Percentiles rank a stretch among this genome's conserved stretches.
Conservation (phyloP, 2,888 invertebrate species). For the Euclidia mi region DNA sequence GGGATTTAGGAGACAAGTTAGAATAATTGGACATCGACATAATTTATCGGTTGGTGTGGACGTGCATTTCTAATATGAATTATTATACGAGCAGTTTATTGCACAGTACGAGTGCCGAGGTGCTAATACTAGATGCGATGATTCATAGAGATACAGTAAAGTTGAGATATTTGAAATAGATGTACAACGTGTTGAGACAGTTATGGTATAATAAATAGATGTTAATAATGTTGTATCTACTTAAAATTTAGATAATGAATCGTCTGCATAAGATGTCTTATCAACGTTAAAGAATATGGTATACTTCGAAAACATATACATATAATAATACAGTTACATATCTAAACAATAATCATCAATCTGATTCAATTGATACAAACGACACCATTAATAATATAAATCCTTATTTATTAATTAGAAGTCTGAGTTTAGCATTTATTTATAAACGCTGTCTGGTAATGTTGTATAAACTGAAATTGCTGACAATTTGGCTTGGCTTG, state of each 20-base stretch:
- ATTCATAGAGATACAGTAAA: slow-evolving; percentile 6
- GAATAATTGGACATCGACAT: slow-evolving; percentile 45
- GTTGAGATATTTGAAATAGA: not conserved
- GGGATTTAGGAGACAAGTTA: slow-evolving; percentile 33
- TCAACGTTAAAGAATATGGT: no score
- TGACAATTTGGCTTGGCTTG: slow-evolving; percentile 30
- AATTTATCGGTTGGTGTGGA: slow-evolving; percentile 32
- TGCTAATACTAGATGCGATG: slow-evolving; percentile 9
- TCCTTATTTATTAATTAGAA: no score
- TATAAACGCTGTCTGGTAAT: slow-evolving; percentile 3
- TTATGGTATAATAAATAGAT: slow-evolving; percentile 6
- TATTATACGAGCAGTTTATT: slow-evolving; percentile 26
- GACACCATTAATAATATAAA: not conserved
- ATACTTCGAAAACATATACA: no score
- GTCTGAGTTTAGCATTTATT: not conserved
- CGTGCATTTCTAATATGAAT: slow-evolving; percentile 18
- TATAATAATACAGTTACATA: no score
- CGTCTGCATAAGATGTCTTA: no score
- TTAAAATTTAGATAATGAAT: no score
- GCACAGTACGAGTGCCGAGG: not conserved
- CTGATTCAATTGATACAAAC: no score
- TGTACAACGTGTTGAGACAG: not conserved
- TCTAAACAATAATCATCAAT: no score
- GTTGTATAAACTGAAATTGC: slow-evolving; percentile 10
- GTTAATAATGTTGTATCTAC: not conserved